Base-by-base conservation (phyloP, 2,113 vertebrate species). In the Lepus europaeus region DNA sequence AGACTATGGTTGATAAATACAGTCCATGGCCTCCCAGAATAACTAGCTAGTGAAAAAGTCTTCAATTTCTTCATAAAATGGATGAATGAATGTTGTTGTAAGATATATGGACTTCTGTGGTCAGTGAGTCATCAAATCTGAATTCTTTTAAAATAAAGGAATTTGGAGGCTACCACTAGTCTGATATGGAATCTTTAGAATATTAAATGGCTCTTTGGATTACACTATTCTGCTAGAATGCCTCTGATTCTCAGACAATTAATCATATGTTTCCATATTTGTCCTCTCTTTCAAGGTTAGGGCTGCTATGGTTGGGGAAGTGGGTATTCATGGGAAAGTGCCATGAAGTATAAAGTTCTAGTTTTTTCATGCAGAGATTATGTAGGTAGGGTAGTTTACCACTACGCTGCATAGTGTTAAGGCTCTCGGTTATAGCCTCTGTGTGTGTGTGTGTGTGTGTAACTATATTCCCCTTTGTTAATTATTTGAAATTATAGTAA, bases 31-130 rank as follows among this genome's bases (percentile, higher is more conserved):
- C 39, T 14, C 13, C 85, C 13, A 51, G 33, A 33, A 56, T 12
- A 20, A 22, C 49, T n/a, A 17, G 45, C 72, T 68, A 88, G 36
- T 78, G 22, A 78, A 59, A 92, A 94, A 84, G 6, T 9, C 61
- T 94, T 73, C 16, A 36, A 45, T 76, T 63, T 87, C 64, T 88
- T 84, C n/a, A 83, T 70, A 87, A 89, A 83, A 27, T 79, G 51
- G 56, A 63, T 80, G 14, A 76, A 82, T 51, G 73, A 23, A 14
- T 81, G 9, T 91, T 91, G 25, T 78, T 93, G 20, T 33, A 59
- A 95, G 12, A 70, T 79, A 1, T 23, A 36, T 78, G 25, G 68
- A 72, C 29, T 63, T 81, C 29, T 23, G 11, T 36, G 29, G 31
- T 31, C 64, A 90, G 7, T 94, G n/a, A 97, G 56, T 74, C 45